Conservation (phyloP, 1,140 invertebrate species). For the Solenopsis fugax region DNA sequence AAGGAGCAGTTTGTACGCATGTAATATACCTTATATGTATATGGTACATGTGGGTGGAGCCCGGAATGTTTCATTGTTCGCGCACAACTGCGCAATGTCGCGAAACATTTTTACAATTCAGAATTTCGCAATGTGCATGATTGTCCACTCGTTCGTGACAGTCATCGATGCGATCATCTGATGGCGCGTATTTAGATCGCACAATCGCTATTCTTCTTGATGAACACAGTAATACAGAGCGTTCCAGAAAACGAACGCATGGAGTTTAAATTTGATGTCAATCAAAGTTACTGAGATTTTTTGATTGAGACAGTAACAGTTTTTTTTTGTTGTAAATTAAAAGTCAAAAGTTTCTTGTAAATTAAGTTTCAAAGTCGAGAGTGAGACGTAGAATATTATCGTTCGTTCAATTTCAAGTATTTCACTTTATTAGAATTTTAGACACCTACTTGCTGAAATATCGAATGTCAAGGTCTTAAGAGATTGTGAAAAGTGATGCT, state of each 20-base stretch:
- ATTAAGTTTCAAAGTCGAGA: background rate
- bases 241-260: background rate
- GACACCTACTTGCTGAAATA: background rate
- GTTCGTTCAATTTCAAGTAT: background rate
- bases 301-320: background rate
- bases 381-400: background rate
- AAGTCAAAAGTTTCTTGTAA: background rate
- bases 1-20: background rate
- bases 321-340: background rate
- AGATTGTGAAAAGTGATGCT: background rate
- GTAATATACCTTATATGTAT: conserved; percentile 15
- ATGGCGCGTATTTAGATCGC: conserved; percentile 2
- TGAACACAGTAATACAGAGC: background rate
- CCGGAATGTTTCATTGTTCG: conserved; percentile 42
- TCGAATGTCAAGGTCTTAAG: background rate
- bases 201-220: conserved; percentile 23
- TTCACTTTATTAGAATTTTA: background rate
- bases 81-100: conserved; percentile 18
- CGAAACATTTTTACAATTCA: conserved; percentile 23
- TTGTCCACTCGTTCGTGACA: background rate
- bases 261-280: background rate
- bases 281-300: background rate
- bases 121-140: conserved; percentile 36
- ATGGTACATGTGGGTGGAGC: conserved; percentile 1
- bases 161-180: conserved; percentile 46